phyloP scores from a whole-genome alignment of 2,888 invertebrate species.

The Rhopalosiphum nymphaeae region DNA sequence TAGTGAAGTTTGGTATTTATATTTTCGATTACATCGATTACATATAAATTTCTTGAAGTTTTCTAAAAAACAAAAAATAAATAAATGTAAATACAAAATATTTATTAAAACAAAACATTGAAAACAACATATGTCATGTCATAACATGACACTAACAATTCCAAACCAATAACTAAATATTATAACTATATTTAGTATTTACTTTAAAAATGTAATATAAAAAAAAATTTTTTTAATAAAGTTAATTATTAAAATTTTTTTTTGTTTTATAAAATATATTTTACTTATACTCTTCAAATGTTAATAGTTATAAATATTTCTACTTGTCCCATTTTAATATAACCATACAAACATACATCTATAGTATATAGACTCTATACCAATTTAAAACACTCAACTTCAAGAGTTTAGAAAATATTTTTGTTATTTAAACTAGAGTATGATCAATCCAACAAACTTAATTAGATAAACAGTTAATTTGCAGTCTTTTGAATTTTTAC shows the following conservation, averaged over 20 bases:
- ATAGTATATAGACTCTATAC: neutral
- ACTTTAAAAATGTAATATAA: neutral
- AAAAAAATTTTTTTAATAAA: neutral
- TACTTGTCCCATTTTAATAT: neutral
- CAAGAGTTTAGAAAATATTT: neutral
- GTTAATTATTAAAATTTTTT: neutral
- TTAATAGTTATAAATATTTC: neutral
- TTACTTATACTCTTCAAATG: neutral
- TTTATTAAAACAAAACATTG: neutral
- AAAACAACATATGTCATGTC: too few species aligned
- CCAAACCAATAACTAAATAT: neutral
- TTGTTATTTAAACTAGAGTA: neutral
- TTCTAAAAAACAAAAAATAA: constrained; percentile 32
- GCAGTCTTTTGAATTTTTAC: neutral
- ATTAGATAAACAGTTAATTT: neutral
- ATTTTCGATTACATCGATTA: constrained; percentile 69
- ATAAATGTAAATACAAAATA: neutral
- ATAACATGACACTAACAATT: neutral
- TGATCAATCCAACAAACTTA: neutral
- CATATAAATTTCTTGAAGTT: constrained; percentile 67
- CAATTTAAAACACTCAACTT: too few species aligned
- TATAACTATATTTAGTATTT: neutral
- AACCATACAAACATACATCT: neutral
- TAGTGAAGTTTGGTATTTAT: neutral
- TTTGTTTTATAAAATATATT: neutral